Conservation (phyloP, 2,113 vertebrate genomes). For the Gambusia holbrooki region DNA sequence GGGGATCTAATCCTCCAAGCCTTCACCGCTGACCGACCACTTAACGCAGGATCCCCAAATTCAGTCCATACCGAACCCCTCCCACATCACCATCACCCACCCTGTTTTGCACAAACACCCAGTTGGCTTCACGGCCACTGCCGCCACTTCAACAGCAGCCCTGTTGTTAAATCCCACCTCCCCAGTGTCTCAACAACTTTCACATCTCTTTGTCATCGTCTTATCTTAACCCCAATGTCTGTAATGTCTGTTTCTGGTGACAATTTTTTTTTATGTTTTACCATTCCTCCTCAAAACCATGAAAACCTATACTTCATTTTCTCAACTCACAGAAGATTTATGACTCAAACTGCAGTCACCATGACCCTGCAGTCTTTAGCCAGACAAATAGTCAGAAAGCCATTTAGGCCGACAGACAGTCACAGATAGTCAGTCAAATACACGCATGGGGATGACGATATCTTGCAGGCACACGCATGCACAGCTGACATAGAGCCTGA, state of each 20-base stretch:
- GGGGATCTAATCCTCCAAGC: slow-evolving; percentile 69
- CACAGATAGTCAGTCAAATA: slow-evolving; percentile 43
- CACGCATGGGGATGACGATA: slow-evolving; percentile 13
- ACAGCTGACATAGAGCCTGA: slow-evolving; percentile 37
- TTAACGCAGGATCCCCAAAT: slow-evolving; percentile 67
- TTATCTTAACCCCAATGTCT: slow-evolving; percentile 25
- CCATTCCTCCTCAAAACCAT: slow-evolving; percentile 32
- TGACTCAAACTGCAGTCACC: slow-evolving; percentile 66
- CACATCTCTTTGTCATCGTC: slow-evolving; percentile 10
- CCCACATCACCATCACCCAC: slow-evolving; percentile 48
- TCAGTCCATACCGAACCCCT: slow-evolving; percentile 49
- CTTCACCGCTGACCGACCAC: slow-evolving; percentile 69
- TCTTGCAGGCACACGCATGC: slow-evolving; percentile 29
- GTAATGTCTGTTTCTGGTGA: slow-evolving; percentile 46
- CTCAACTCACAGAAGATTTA: slow-evolving; percentile 57
- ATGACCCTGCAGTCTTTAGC: slow-evolving; percentile 39
- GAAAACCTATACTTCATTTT: slow-evolving; percentile 47
- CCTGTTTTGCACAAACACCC: slow-evolving; percentile 37
- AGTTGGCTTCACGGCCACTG: slow-evolving; percentile 28
- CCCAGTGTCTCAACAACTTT: background rate
- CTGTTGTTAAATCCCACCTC: slow-evolving; percentile 56
- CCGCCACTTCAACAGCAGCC: slow-evolving; percentile 16
- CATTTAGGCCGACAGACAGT: slow-evolving; percentile 48
- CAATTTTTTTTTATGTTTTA: slow-evolving; percentile 40
- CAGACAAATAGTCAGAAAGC: slow-evolving; percentile 46